phyloP scores from a whole-genome alignment of 1,140 invertebrate species.

The Drosophila nikananu region DNA sequence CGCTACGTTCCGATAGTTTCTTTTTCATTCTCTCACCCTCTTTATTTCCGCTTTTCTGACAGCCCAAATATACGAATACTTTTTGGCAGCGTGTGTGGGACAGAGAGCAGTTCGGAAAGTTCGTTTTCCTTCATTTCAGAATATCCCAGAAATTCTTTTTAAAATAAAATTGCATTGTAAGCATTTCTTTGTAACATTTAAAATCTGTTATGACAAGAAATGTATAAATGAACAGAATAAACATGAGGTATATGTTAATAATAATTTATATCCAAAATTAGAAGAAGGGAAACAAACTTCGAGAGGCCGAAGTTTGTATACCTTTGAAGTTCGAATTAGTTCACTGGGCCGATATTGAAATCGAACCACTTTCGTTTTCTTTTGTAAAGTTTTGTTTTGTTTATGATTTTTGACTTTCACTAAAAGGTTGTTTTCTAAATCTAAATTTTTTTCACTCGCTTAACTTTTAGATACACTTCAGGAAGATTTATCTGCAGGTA shows the following conservation, averaged over 20 bases:
- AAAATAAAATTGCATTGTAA: too few relatives aligned
- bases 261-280: too few relatives aligned
- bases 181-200: too few relatives aligned
- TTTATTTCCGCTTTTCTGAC: constrained; percentile 60
- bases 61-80: constrained; percentile 59
- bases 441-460: not conserved
- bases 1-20: constrained; percentile 68
- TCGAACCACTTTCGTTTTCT: too few relatives aligned
- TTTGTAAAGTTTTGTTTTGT: too few relatives aligned
- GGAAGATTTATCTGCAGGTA: not conserved
- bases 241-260: too few relatives aligned
- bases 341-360: too few relatives aligned
- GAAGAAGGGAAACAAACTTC: too few relatives aligned
- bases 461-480: not conserved
- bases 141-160: not conserved
- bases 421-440: not conserved
- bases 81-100: constrained; percentile 45
- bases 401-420: not conserved
- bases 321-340: too few relatives aligned
- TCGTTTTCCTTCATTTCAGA: not conserved
- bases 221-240: too few relatives aligned
- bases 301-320: too few relatives aligned
- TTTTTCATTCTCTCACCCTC: constrained; percentile 34
- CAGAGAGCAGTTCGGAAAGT: constrained; percentile 8
- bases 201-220: too few relatives aligned